Base-by-base conservation (phyloP, 1,140 invertebrate species). In the Drosophila athabasca region DNA sequence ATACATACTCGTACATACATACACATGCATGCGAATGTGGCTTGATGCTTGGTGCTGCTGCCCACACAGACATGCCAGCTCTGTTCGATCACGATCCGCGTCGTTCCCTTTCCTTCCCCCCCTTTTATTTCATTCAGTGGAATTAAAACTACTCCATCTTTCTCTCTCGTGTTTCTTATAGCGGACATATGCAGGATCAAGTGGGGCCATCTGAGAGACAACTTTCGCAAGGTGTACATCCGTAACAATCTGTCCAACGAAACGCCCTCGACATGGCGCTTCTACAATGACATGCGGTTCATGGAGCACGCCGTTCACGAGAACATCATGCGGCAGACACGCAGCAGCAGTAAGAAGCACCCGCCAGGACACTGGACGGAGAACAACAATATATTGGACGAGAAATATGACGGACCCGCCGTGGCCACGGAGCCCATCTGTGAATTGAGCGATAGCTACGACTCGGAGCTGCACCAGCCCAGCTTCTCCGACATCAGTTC, bases 281-380 rank as follows among this genome's bases (percentile, higher is more conserved):
- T 90, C 55, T 90, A 90, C 57, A 90, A 90, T 48, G 87, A 90
- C n/a, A 90, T 90, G 87, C 73, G 87, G 6, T 90, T 90, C 41
- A 90, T 90, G 87, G 87, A 90, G 66, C 71, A 79, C 7, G 76
- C 87, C 4, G 87, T 90, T 7, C 81, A 90, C 24, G 87, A 90
- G 70, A 90, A 90, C 26, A 90, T 90, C 3, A 68, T 90, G 67
- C 64, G 79, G 6, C 87, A 90, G 53, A 73, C 82, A n/a, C 73
- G 87, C 0, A 83, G 58, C 24, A 58, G 55, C 48, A 69, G 51
- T 53, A 88, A 88, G 48, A 88, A 79, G 35, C 66, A 70, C 35
- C 51, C 72, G 19, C 79, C 61, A 2, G 59, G 59, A 19, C 71
- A 79, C 48, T 88, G 83, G 83, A 60, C 57, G 8, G 83, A 88